Conservation (phyloP, 2,888 invertebrate genomes). For the Epinotia nisella region DNA sequence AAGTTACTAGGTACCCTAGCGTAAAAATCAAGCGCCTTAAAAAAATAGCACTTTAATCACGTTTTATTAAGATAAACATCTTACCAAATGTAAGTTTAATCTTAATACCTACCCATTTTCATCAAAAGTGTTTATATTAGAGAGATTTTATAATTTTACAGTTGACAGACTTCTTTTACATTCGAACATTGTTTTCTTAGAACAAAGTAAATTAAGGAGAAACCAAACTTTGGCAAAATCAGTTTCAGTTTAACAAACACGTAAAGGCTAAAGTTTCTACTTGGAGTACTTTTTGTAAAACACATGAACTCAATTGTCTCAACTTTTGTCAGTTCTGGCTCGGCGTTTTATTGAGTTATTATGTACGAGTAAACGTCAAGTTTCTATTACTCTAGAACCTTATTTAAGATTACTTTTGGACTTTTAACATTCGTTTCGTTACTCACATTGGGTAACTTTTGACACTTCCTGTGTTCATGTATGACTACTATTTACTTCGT, state of each 20-base stretch:
- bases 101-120: no score
- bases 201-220: constrained; percentile 44
- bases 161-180: constrained; percentile 27
- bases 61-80: no score
- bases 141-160: constrained; percentile 27
- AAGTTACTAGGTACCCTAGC: no score
- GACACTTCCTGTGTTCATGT: background rate
- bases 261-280: constrained; percentile 40
- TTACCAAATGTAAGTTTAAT: no score
- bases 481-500: background rate
- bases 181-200: constrained; percentile 35
- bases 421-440: background rate
- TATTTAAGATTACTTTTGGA: background rate
- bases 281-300: constrained; percentile 38
- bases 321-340: constrained; percentile 31
- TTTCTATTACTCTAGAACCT: background rate
- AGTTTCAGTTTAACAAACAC: constrained; percentile 45
- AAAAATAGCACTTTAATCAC: no score
- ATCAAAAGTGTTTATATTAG: background rate
- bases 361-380: constrained; percentile 11
- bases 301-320: constrained; percentile 43
- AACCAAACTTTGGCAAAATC: constrained; percentile 40
- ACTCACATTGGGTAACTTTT: no score
- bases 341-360: constrained; percentile 32
- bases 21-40: no score